Evolutionary conservation across 2,113 vertebrate genomes (phyloP).

Genomic region (Gasterosteus nipponicus): DNA sequence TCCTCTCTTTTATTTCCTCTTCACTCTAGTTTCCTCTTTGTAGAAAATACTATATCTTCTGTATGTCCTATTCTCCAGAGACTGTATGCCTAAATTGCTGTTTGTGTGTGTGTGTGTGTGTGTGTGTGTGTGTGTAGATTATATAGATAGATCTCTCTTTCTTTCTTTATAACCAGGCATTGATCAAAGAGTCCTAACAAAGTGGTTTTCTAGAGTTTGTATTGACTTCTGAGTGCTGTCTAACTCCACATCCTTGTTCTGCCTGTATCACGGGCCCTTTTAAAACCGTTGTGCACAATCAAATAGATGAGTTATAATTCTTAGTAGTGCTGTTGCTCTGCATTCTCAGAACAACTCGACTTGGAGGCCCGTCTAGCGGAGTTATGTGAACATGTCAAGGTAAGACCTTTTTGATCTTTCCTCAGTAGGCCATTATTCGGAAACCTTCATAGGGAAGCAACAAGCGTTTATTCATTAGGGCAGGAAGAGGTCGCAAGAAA

Average conservation of each 20-base stretch:
- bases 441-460: background rate
- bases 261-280: constrained; percentile 34
- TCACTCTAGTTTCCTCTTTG: constrained; percentile 59
- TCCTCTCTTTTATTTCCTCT: constrained; percentile 50
- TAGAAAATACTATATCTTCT: constrained; percentile 33
- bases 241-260: constrained; percentile 35
- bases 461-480: background rate
- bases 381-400: constrained; percentile 96
- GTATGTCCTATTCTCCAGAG: constrained; percentile 27
- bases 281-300: constrained; percentile 27
- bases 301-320: constrained; percentile 20
- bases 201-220: constrained; percentile 15
- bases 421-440: background rate
- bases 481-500: background rate
- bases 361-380: constrained; percentile 91
- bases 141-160: background rate
- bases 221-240: constrained; percentile 26
- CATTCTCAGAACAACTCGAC: constrained; percentile 92
- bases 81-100: constrained; percentile 30
- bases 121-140: too few relatives aligned
- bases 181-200: constrained; percentile 20
- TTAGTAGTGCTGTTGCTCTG: constrained; percentile 49
- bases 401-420: constrained; percentile 61
- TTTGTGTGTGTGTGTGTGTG: too few relatives aligned
- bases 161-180: constrained; percentile 25